A percentile compares a stretch with the other conserved stretches of the same genome.
Conservation (phyloP, 2,797 vertebrate genomes). For the Phaenicophaeus curvirostris region DNA sequence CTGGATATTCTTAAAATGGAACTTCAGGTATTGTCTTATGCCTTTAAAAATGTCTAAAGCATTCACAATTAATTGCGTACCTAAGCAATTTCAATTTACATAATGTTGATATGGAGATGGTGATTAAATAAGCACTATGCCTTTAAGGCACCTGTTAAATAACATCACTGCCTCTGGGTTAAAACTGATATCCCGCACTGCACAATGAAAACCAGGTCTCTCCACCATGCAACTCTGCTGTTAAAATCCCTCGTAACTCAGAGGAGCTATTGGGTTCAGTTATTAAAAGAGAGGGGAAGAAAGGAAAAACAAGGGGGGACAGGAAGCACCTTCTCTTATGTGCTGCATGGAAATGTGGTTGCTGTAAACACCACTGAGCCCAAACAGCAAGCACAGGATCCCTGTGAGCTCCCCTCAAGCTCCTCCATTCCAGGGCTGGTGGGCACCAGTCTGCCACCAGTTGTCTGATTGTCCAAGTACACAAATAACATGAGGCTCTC, state of each 20-base stretch:
- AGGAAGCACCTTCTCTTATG: neutral
- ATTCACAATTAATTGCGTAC: constrained; percentile 74
- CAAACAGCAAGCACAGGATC: neutral
- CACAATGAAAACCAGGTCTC: constrained; percentile 64
- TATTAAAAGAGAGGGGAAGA: constrained; percentile 45
- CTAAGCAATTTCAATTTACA: constrained; percentile 77
- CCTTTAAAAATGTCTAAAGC: constrained; percentile 71
- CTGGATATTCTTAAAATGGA: constrained; percentile 76
- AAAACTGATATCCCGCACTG: constrained; percentile 56
- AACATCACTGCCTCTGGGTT: constrained; percentile 66
- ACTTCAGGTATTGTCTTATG: constrained; percentile 75
- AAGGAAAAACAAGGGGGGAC: neutral
- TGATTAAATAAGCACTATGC: constrained; percentile 74
- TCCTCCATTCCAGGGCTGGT: rapidly evolving
- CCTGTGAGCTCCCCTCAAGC: neutral
- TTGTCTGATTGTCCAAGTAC: neutral
- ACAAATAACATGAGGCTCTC: neutral
- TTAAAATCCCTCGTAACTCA: constrained; percentile 60
- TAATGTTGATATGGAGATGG: constrained; percentile 68
- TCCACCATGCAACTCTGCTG: constrained; percentile 39
- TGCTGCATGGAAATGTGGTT: neutral
- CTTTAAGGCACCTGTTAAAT: constrained; percentile 79
- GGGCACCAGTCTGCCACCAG: neutral
- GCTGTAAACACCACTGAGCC: neutral
- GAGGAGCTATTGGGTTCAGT: constrained; percentile 32